phyloP scores from a whole-genome alignment of 2,888 invertebrate species.

The Acrobasis repandana region DNA sequence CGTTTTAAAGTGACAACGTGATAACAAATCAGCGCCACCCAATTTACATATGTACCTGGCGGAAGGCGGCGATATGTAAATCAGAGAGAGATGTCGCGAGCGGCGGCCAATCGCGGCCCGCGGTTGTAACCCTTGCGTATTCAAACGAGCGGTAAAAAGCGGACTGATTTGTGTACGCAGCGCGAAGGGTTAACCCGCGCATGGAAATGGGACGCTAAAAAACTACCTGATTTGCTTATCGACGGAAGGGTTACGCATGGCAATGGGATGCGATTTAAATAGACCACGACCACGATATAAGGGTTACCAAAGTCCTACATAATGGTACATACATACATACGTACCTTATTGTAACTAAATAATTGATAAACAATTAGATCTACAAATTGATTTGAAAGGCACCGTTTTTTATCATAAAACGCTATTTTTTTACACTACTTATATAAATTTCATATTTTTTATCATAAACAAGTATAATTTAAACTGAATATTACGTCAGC shows the following conservation, averaged over 20 bases:
- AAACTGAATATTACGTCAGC: no score
- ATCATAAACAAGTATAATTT: no score
- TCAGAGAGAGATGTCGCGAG: slow-evolving; percentile 33
- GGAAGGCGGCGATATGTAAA: slow-evolving; percentile 35
- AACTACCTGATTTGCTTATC: slow-evolving; percentile 5
- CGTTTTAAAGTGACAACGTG: slow-evolving; percentile 49
- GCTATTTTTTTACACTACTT: no score
- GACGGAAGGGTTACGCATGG: slow-evolving; percentile 5
- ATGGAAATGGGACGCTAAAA: slow-evolving; percentile 12
- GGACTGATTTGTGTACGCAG: slow-evolving; percentile 18
- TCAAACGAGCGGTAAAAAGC: slow-evolving; percentile 9
- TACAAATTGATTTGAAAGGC: no score
- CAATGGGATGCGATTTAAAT: not conserved
- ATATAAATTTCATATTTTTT: no score
- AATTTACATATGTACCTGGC: slow-evolving; percentile 20
- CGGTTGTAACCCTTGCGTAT: slow-evolving; percentile 26
- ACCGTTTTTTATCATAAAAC: no score
- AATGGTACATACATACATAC: not conserved
- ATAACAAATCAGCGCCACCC: slow-evolving; percentile 35
- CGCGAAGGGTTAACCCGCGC: slow-evolving; percentile 22
- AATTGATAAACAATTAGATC: no score
- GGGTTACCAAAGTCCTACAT: not conserved
- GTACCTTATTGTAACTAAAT: no score
- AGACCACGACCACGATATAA: not conserved
- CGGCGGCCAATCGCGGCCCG: slow-evolving; percentile 48